phyloP scores from a whole-genome alignment of 64 coral and sea anemone genomes.

The Hydrozoanthus tunicans region DNA sequence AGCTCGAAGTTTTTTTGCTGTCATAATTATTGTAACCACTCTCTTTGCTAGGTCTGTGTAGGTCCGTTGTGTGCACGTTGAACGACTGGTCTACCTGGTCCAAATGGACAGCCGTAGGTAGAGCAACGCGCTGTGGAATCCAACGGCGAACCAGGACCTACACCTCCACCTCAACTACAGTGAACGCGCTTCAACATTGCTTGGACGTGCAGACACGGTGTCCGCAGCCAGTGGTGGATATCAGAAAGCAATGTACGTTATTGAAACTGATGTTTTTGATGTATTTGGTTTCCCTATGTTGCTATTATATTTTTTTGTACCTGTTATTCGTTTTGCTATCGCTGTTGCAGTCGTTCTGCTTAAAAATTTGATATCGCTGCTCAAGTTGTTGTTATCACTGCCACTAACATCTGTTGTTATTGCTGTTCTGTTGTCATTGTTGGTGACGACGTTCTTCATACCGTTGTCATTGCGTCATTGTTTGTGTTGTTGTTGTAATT shows the following conservation, averaged over 20 bases:
- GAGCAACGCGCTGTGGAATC: background rate
- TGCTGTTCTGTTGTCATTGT: background rate
- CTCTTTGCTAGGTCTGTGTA: constrained; percentile 7
- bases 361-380: background rate
- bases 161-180: background rate
- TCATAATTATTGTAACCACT: background rate
- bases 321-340: background rate
- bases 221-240: background rate
- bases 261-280: background rate
- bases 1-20: background rate
- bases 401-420: background rate
- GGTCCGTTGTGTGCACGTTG: constrained; percentile 16
- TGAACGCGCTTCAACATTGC: background rate
- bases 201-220: background rate
- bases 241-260: constrained; percentile 37
- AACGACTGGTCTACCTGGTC: constrained; percentile 35
- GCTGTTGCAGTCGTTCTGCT: background rate
- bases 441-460: background rate
- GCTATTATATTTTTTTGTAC: too few relatives aligned
- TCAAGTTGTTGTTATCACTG: background rate
- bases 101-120: background rate
- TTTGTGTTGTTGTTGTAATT: background rate
- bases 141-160: constrained; percentile 16
- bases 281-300: background rate
- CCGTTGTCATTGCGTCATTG: background rate